Evolutionary conservation across 92 coral and sea anemone genomes (phyloP), one percentile per base, ranked within the genome.

Genomic region (Heteractis magnifica): DNA sequence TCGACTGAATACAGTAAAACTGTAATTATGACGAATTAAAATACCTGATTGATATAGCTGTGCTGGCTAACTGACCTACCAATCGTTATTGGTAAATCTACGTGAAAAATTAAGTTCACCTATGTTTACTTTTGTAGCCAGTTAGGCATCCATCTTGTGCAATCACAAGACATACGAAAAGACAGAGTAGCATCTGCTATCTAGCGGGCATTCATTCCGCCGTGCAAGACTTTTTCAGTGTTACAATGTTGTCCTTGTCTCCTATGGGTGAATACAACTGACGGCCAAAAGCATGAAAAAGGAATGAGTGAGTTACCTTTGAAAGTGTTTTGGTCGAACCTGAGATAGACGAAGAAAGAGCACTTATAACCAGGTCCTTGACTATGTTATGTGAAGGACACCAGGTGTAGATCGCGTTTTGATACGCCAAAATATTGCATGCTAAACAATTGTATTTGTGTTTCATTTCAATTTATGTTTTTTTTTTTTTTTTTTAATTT

Each of bases 361-460:
- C 73, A 20, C 49, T 68, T 26, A 23, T 68, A 20, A 68, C 73
- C 73, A 68, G 73, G 49, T 68, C 71, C 73, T 68, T 68, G 73
- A 68, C 73, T 68, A 68, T 68, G 73, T 68, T 68, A 68, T 68
- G 73, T 68, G 50, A 68, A 68, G 73, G 44, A 21, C 48, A 68
- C 73, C 73, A 68, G 73, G 49, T 68, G 73, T 48, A 68, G 73
- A 68, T 68, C 73, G 73, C 14, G 44, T 68, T 26, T 68, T 26
- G 73, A 68, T 68, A 68, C 73, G 73, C 49, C 73, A 21, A 23
- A 68, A 68, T 23, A 64, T 68, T 48, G 18, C 49, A 68, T 68
- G 73, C 73, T 68, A 2, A 26, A 68, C 73, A 41, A 68, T 68
- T 68, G 73, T 68, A 68, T 68, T 20, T 68, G 48, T 26, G 73